Percentiles rank a stretch among this genome's conserved stretches.
Evolutionary conservation across 1,140 invertebrate species (phyloP).

Genomic region (Maconellicoccus hirsutus): DNA sequence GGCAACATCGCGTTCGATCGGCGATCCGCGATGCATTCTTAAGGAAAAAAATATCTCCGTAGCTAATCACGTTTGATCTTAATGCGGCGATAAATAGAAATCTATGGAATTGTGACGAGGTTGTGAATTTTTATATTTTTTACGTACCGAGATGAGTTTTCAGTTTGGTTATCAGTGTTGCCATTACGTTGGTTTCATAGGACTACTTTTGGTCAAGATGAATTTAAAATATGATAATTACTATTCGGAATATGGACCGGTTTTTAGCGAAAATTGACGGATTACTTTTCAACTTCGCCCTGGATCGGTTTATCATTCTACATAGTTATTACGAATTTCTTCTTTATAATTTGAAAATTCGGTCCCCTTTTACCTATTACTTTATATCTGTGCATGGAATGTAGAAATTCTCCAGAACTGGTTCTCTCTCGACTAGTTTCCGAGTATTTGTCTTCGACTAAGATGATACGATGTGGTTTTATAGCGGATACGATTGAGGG

Average conservation of each 20-base stretch:
- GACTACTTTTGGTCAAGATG: background rate
- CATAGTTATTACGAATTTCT: too few relatives aligned
- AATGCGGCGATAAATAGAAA: background rate
- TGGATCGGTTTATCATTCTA: background rate
- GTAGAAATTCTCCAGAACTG: too few relatives aligned
- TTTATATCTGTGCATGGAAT: too few relatives aligned
- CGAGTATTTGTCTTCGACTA: too few relatives aligned
- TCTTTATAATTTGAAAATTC: too few relatives aligned
- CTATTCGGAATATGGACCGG: background rate
- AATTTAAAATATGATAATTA: slow-evolving; percentile 1
- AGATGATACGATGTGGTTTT: too few relatives aligned
- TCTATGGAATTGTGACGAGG: background rate
- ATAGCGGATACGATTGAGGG: too few relatives aligned
- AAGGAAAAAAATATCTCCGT: background rate
- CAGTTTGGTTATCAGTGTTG: too few relatives aligned
- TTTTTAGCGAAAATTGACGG: background rate
- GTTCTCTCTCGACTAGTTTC: too few relatives aligned
- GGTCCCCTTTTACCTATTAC: too few relatives aligned
- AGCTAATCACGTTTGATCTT: background rate
- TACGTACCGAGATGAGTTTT: too few relatives aligned
- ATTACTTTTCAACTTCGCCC: background rate
- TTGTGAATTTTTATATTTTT: background rate
- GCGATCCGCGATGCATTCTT: background rate
- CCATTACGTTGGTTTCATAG: too few relatives aligned
- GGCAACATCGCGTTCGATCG: background rate